These are phyloP conservation scores for Indicator maculatus DNA, from an alignment of 2,113 vertebrate species.

Conservation along the genomic window DNA sequence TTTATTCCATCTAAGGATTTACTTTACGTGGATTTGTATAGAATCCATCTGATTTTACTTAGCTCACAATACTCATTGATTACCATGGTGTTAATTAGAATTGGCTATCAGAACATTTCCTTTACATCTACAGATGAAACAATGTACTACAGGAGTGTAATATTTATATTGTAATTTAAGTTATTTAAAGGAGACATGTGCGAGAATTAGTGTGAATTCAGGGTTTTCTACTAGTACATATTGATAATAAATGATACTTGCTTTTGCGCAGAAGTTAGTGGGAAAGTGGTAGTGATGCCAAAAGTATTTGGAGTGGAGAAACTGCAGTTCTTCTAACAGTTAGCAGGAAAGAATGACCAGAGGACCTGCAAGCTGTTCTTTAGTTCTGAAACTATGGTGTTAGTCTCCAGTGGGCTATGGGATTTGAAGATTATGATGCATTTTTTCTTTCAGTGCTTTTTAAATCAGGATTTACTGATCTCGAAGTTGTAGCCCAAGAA, in stretches of 20 bases:
- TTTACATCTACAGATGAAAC: background rate
- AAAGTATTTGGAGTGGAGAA: background rate
- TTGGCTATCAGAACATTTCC: background rate
- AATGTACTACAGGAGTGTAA: background rate
- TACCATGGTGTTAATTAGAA: background rate
- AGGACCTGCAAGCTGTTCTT: background rate
- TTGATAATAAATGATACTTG: background rate
- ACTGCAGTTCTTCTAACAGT: background rate
- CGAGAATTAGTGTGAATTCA: background rate
- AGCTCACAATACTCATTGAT: background rate
- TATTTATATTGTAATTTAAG: background rate
- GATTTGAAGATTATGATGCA: background rate
- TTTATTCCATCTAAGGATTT: background rate
- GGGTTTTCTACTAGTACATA: background rate
- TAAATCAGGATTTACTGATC: background rate
- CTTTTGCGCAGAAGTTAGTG: background rate
- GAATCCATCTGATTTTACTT: background rate
- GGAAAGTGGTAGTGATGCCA: background rate
- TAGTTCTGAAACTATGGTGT: background rate
- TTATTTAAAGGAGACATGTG: background rate
- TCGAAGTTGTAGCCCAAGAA: background rate
- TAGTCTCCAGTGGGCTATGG: background rate
- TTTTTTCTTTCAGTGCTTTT: background rate
- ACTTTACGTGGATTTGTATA: background rate
- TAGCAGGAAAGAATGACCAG: background rate